Percentiles rank a stretch among this genome's conserved stretches.
phyloP scores from a whole-genome alignment of 2,797 vertebrate genomes.

The Ibycter americanus region DNA sequence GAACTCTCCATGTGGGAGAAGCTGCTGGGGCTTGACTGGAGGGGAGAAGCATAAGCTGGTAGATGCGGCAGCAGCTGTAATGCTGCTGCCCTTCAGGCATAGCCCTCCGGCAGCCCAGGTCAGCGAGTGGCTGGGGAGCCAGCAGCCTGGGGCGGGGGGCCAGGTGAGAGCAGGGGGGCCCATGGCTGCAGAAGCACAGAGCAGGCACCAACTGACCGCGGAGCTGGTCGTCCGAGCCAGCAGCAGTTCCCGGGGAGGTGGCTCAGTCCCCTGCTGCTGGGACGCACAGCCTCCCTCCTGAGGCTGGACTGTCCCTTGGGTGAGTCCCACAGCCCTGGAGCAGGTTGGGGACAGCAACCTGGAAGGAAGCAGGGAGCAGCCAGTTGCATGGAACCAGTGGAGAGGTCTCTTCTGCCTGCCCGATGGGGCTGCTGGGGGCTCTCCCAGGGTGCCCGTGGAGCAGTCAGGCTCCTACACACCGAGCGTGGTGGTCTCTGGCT shows the following conservation, averaged over 20 bases:
- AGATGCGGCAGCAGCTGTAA: not conserved
- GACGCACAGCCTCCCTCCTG: not conserved
- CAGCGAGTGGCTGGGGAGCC: not conserved
- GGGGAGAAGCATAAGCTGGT: not conserved
- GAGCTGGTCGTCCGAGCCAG: fast-evolving
- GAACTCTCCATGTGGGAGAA: not conserved
- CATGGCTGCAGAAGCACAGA: not conserved
- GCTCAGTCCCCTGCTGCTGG: not conserved
- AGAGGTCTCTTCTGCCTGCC: not conserved
- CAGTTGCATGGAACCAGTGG: fast-evolving
- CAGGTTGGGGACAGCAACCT: not conserved
- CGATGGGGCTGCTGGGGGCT: fast-evolving
- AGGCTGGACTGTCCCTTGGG: not conserved
- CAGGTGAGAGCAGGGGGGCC: not conserved
- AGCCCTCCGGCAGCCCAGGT: not conserved
- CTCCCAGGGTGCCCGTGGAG: not conserved
- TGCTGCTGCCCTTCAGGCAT: not conserved
- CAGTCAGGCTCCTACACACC: not conserved
- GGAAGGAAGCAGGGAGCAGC: not conserved
- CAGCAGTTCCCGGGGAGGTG: fast-evolving
- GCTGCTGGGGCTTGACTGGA: not conserved
- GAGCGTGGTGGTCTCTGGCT: not conserved
- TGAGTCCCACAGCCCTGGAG: not conserved
- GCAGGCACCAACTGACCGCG: not conserved
- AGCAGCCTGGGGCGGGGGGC: not conserved